These are phyloP conservation scores for Semnornis frantzii DNA, from an alignment of 2,113 vertebrate species.

Conservation along the genomic window DNA sequence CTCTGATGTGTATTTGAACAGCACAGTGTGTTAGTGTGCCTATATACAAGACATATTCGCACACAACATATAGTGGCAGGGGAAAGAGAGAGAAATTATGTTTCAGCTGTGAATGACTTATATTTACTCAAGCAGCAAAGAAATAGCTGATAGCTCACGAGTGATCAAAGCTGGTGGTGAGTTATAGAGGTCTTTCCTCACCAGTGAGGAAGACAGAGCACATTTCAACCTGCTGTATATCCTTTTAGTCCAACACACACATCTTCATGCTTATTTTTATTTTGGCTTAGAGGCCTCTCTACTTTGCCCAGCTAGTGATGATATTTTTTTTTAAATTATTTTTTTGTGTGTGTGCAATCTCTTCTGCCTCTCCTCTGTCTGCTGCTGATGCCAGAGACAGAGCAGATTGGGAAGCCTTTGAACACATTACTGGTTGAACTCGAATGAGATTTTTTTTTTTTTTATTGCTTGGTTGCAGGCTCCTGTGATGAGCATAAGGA, in stretches of 20 bases:
- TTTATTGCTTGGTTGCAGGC: constrained; percentile 41
- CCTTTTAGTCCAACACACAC: constrained; percentile 51
- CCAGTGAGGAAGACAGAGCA: constrained; percentile 45
- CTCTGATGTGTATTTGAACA: constrained; percentile 71
- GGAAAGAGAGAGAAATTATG: constrained; percentile 66
- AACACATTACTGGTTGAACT: constrained; percentile 65
- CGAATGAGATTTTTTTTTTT: constrained; percentile 56
- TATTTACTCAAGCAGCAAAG: constrained; percentile 49
- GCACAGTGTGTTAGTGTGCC: constrained; percentile 62
- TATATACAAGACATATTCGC: constrained; percentile 35
- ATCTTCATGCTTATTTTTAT: constrained; percentile 70
- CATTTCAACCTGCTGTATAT: constrained; percentile 64
- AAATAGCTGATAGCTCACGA: constrained; percentile 58
- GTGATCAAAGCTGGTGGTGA: constrained; percentile 43
- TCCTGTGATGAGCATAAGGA: constrained; percentile 57
- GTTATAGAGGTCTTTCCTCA: constrained; percentile 58
- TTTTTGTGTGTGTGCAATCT: background rate
- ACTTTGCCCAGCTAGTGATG: background rate
- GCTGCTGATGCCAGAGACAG: constrained; percentile 58
- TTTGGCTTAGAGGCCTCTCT: constrained; percentile 65
- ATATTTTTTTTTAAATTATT: too few species aligned
- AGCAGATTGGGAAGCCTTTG: constrained; percentile 61
- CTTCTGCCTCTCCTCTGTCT: constrained; percentile 44
- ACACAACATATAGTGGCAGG: constrained; percentile 51
- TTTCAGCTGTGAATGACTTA: constrained; percentile 64